A percentile compares a stretch with the other conserved stretches of the same genome.
Evolutionary conservation across 2,888 invertebrate genomes (phyloP).

Genomic region (Acanthosoma haemorrhoidale): DNA sequence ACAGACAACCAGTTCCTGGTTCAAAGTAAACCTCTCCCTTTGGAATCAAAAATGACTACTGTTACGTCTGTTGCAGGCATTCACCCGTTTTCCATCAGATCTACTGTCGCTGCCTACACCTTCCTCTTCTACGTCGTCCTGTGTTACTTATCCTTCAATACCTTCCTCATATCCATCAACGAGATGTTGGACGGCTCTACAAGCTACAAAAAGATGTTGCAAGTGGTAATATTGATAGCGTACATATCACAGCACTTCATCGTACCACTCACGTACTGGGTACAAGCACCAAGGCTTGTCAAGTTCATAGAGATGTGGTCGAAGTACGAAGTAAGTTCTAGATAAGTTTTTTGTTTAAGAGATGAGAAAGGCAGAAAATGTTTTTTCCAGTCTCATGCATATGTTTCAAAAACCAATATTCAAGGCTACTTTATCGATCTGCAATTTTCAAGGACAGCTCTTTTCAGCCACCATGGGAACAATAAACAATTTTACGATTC

Average conservation of each 20-base stretch:
- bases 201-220: background rate
- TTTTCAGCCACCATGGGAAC: too few species aligned
- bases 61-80: too few species aligned
- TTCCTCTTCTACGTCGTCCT: background rate
- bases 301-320: background rate
- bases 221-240: background rate
- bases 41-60: too few species aligned
- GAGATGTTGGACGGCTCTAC: background rate
- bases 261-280: background rate
- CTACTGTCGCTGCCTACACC: background rate
- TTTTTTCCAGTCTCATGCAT: too few species aligned
- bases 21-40: too few species aligned
- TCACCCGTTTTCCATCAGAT: background rate
- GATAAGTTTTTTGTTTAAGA: background rate
- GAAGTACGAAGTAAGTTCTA: background rate
- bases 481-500: too few species aligned
- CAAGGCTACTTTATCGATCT: too few species aligned
- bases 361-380: too few species aligned
- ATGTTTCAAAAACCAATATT: too few species aligned
- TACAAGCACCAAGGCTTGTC: background rate
- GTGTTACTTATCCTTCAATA: background rate
- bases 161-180: background rate
- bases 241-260: background rate
- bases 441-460: too few species aligned
- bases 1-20: too few species aligned